Conservation (phyloP, 2,797 vertebrate genomes). For the Pseudochromis fuscus region DNA sequence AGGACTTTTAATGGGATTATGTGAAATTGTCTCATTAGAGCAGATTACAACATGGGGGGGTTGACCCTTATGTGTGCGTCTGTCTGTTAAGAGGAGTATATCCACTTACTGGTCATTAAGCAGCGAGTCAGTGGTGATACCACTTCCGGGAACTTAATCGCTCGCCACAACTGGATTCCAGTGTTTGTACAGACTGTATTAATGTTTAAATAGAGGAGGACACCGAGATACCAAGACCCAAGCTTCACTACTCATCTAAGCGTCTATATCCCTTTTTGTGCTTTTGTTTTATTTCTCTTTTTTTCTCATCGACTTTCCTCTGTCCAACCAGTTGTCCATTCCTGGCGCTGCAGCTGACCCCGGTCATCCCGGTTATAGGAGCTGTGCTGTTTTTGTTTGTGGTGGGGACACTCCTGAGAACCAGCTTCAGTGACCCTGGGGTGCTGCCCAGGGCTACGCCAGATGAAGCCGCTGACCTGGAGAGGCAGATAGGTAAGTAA, state of each 20-base stretch:
- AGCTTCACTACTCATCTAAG: background rate
- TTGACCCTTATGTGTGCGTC: constrained; percentile 14
- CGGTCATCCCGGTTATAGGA: constrained; percentile 93
- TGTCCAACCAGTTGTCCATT: constrained; percentile 89
- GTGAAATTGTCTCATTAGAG: constrained; percentile 54
- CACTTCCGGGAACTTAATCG: constrained; percentile 3
- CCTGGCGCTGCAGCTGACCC: constrained; percentile 90
- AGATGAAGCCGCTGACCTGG: constrained; percentile 96
- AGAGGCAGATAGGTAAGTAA: constrained; percentile 96
- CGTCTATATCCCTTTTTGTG: background rate
- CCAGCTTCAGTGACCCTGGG: constrained; percentile 98
- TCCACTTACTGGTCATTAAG: constrained; percentile 41
- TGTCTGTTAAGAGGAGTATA: constrained; percentile 28
- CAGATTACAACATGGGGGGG: constrained; percentile 51
- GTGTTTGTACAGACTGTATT: background rate
- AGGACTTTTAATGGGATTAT: constrained; percentile 69
- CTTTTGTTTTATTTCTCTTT: constrained; percentile 11
- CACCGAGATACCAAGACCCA: background rate
- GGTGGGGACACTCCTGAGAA: constrained; percentile 94
- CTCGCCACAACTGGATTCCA: background rate
- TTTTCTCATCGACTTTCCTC: constrained; percentile 15
- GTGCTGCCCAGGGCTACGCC: constrained; percentile 94
- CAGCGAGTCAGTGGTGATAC: constrained; percentile 5
- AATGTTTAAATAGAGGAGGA: constrained; percentile 3
- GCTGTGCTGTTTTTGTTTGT: constrained; percentile 96